These are phyloP conservation scores for Thyatira batis DNA, from an alignment of 2,888 invertebrate species.

Conservation along the genomic window DNA sequence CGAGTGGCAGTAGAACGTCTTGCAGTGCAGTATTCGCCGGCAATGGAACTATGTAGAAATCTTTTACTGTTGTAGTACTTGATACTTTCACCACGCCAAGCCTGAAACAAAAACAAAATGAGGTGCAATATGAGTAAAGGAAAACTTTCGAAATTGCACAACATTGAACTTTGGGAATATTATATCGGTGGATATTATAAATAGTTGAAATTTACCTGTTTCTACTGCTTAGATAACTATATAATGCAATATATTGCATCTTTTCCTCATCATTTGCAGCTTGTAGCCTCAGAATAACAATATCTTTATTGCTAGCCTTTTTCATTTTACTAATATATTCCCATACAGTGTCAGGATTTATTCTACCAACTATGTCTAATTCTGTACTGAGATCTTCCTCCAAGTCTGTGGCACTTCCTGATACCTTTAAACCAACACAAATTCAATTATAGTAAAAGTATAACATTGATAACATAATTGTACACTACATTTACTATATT, in stretches of 20 bases:
- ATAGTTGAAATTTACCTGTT: slow-evolving; percentile 75
- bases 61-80: slow-evolving; percentile 91
- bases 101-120: slow-evolving; percentile 47
- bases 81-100: slow-evolving; percentile 92
- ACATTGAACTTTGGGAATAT: too few species aligned
- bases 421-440: slow-evolving; percentile 54
- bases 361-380: slow-evolving; percentile 94
- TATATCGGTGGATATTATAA: slow-evolving; percentile 5
- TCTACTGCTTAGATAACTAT: slow-evolving; percentile 93
- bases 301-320: slow-evolving; percentile 92
- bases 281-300: slow-evolving; percentile 90
- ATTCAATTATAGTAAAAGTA: neutral
- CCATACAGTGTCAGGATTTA: slow-evolving; percentile 95
- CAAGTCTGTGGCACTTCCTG: slow-evolving; percentile 85
- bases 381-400: slow-evolving; percentile 89
- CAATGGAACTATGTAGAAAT: slow-evolving; percentile 95
- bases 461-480: too few species aligned
- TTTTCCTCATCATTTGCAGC: slow-evolving; percentile 92
- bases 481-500: neutral
- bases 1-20: slow-evolving; percentile 85
- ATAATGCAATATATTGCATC: slow-evolving; percentile 91
- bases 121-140: neutral
- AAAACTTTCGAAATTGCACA: too few species aligned
- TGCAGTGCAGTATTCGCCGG: slow-evolving; percentile 88
- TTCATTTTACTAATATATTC: slow-evolving; percentile 96